Evolutionary conservation across 2,797 vertebrate genomes (phyloP).

Genomic region (Hylomyscus alleni): DNA sequence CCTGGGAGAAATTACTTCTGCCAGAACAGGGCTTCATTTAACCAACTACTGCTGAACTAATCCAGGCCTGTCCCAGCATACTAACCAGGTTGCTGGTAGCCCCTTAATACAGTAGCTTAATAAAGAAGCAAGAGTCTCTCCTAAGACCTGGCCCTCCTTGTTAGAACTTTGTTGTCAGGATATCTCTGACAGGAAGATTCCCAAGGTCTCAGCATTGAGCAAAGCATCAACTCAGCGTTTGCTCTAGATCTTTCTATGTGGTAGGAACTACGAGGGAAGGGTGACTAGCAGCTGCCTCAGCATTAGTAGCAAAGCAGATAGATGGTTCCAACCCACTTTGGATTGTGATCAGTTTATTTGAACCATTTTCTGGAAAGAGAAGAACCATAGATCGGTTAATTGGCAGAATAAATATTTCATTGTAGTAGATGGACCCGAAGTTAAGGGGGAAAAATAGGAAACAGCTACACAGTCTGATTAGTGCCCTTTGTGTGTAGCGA

Average conservation of each 20-base stretch:
- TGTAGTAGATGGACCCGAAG: background rate
- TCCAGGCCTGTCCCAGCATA: conserved; percentile 21
- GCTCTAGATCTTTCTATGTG: conserved; percentile 43
- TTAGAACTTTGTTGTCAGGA: conserved; percentile 40
- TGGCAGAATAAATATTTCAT: conserved; percentile 23
- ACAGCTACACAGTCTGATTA: background rate
- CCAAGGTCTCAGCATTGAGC: conserved; percentile 40
- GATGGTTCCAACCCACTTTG: background rate
- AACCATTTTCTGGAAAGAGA: conserved; percentile 62
- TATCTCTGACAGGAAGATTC: background rate
- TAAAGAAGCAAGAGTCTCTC: conserved; percentile 23
- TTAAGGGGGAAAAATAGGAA: background rate
- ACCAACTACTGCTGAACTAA: conserved; percentile 47
- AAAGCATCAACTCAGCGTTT: conserved; percentile 26
- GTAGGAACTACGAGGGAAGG: background rate
- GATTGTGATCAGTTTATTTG: background rate
- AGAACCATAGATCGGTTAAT: conserved; percentile 23
- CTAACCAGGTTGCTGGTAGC: background rate
- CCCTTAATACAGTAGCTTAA: background rate
- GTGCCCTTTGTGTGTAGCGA: background rate
- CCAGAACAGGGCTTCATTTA: conserved; percentile 40
- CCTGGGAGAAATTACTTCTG: conserved; percentile 58
- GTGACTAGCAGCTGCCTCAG: conserved; percentile 32
- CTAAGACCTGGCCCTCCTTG: conserved; percentile 17
- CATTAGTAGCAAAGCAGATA: conserved; percentile 62